phyloP scores from a whole-genome alignment of 2,888 invertebrate species.

The Luperina testacea region DNA sequence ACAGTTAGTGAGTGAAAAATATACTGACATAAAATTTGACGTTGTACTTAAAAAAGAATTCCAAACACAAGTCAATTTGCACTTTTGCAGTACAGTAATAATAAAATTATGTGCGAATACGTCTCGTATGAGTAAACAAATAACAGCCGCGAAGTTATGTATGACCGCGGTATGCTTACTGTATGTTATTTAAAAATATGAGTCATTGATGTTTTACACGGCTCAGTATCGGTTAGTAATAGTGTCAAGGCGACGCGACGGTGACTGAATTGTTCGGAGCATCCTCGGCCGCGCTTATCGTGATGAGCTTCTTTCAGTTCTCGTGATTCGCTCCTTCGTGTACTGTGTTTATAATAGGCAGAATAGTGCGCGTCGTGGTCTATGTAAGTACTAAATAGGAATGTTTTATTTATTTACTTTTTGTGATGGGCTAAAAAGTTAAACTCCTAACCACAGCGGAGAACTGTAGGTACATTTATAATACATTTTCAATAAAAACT shows the following conservation, averaged over 20 bases:
- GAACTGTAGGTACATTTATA: neutral
- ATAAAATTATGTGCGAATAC: slow-evolving; percentile 16
- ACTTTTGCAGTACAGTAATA: neutral
- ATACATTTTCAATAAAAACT: neutral
- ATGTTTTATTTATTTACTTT: slow-evolving; percentile 3
- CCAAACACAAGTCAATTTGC: neutral
- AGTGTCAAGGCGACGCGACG: slow-evolving; percentile 81
- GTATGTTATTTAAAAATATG: slow-evolving; percentile 69
- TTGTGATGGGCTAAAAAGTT: neutral
- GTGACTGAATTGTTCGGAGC: slow-evolving; percentile 58
- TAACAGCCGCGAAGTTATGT: slow-evolving; percentile 56
- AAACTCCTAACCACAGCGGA: no score
- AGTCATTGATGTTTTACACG: slow-evolving; percentile 75
- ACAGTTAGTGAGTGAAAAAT: neutral
- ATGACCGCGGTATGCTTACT: slow-evolving; percentile 35
- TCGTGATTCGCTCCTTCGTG: slow-evolving; percentile 50
- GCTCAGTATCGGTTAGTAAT: slow-evolving; percentile 78
- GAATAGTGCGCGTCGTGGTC: slow-evolving; percentile 8
- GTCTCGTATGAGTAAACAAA: slow-evolving; percentile 65
- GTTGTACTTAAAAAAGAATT: neutral
- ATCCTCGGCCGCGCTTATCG: slow-evolving; percentile 60
- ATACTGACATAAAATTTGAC: neutral
- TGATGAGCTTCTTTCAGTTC: slow-evolving; percentile 48
- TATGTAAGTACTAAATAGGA: slow-evolving; percentile 58
- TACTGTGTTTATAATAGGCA: slow-evolving; percentile 9